Base-by-base conservation (phyloP, 2,888 invertebrate species). In the Orchestes rusci region DNA sequence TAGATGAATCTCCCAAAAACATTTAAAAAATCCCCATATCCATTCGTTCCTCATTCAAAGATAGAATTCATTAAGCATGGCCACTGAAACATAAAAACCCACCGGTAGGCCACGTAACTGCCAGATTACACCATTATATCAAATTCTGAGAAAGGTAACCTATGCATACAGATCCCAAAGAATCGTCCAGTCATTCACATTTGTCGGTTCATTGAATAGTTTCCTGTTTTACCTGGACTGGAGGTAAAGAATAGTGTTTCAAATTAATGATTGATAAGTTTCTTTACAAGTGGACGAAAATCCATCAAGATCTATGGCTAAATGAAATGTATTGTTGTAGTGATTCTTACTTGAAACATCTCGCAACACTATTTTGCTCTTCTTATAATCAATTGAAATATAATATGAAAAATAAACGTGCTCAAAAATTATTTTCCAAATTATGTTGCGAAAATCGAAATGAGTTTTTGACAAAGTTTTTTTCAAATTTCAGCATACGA, bases 401-500 rank as follows among this genome's bases (percentile, higher is more conserved):
- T n/a, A n/a, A n/a, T n/a, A 12, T 36, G 16, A n/a, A 12, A n/a
- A n/a, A n/a, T 39, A 39, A 45, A 43, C 50, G 50, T 50, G 50
- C 46, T 50, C 47, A 50, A 50, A 47, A 45, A 45, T 35, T 39
- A 31, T 16, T 29, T 30, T 18, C 40, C 10, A 23, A 23, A 23
- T 23, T 23, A 23, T 7, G 10, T 7, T 23, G 5, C 4, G 16
- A 32, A 40, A 13, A 7, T 23, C 23, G 7, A 23, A 7, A 23
- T 23, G 10, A 31, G 13, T 31, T 41, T 29, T 10, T 10, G 4
- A 29, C 37, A 12, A 16, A 20, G 29, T 29, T 32, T 28, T 33
- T 43, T 50, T 50, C 41, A 62, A 61, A 65, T 70, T 69, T 69
- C 70, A 70, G 70, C 66, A 60, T 69, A 68, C 66, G 68, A 69